Conservation (phyloP, 2,888 invertebrate species). For the Oscheius sp. region DNA sequence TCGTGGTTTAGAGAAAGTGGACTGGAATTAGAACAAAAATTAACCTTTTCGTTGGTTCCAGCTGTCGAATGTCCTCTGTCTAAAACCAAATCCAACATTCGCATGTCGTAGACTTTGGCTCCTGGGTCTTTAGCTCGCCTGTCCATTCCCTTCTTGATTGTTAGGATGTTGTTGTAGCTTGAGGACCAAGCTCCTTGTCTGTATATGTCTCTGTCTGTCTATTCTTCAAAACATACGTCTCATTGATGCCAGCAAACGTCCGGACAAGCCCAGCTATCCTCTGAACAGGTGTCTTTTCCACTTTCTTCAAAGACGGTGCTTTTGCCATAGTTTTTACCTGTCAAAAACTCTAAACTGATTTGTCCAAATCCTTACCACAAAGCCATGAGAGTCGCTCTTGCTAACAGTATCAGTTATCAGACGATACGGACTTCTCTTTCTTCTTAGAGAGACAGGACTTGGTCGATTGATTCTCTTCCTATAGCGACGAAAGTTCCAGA, state of each 20-base stretch:
- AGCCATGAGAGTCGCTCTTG: slow-evolving; percentile 51
- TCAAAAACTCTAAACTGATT: not conserved
- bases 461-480: too few relatives aligned
- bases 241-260: slow-evolving; percentile 16
- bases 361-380: not conserved
- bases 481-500: slow-evolving; percentile 1
- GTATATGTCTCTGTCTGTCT: not conserved
- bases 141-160: slow-evolving; percentile 57
- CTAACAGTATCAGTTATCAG: slow-evolving; percentile 49
- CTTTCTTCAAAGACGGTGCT: slow-evolving; percentile 44
- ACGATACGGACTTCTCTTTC: slow-evolving; percentile 53
- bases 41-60: slow-evolving; percentile 31
- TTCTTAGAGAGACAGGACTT: slow-evolving; percentile 9
- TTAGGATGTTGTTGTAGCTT: slow-evolving; percentile 61
- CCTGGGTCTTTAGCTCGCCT: slow-evolving; percentile 59
- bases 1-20: not conserved
- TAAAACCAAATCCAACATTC: slow-evolving; percentile 68
- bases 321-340: slow-evolving; percentile 44
- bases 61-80: slow-evolving; percentile 38
- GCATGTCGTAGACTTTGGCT: slow-evolving; percentile 63
- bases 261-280: slow-evolving; percentile 40
- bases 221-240: slow-evolving; percentile 13
- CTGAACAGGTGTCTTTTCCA: slow-evolving; percentile 36
- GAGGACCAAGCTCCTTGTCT: slow-evolving; percentile 51
- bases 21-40: not conserved